A percentile compares a stretch with the other conserved stretches of the same genome.
phyloP scores from a whole-genome alignment of 2,797 vertebrate genomes.

The Thamnophis elegans region DNA sequence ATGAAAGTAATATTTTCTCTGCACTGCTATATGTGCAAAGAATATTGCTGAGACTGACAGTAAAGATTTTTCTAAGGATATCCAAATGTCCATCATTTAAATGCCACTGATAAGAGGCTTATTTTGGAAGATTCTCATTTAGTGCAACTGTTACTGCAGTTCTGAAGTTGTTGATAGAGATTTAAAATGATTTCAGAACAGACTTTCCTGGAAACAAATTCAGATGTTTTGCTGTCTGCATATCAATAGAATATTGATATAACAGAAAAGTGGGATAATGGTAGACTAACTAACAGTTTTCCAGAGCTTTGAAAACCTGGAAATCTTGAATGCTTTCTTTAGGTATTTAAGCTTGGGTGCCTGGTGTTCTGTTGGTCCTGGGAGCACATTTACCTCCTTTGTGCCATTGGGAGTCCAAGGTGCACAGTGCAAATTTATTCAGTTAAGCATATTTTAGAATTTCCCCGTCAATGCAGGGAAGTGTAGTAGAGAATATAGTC shows the following conservation, averaged over 20 bases:
- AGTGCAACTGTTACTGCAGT: background rate
- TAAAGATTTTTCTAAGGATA: background rate
- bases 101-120: background rate
- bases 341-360: background rate
- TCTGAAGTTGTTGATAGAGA: background rate
- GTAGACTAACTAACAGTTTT: background rate
- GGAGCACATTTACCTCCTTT: background rate
- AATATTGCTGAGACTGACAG: conserved; percentile 28
- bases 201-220: background rate
- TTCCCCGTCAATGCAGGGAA: background rate
- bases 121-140: background rate
- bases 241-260: background rate
- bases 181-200: background rate
- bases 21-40: conserved; percentile 8
- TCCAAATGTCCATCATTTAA: background rate
- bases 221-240: background rate
- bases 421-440: background rate
- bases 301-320: background rate
- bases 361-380: background rate
- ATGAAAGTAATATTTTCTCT: conserved; percentile 29
- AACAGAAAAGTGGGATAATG: background rate
- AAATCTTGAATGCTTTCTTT: background rate
- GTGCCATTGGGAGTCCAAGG: background rate
- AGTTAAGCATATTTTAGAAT: background rate
- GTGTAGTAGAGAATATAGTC: background rate